Base-by-base conservation (phyloP, 2,797 vertebrate genomes). In the Nothura maculosa region DNA sequence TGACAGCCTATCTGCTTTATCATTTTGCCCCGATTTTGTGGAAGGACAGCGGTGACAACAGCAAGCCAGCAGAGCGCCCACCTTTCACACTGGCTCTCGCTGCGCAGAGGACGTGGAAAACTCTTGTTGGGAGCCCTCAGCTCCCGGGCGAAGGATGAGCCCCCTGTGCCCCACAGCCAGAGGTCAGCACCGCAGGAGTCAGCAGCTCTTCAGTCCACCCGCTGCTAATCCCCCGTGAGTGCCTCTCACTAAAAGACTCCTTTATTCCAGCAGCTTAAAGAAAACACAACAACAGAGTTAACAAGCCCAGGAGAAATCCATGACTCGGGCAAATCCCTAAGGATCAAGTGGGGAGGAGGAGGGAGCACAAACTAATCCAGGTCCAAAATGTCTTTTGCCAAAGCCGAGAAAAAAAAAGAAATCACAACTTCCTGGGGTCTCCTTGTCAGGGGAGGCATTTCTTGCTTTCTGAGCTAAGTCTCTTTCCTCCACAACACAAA, bases 271-370 rank as follows among this genome's bases (percentile, higher is more conserved):
- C 66, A 60, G 79, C 67, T 90, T 68, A 75, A 93, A 86, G 95
- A 95, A 86, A 96, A 83, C 87, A 81, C 9, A 93, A 95, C 32
- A 97, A 90, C 84, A 86, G 84, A 96, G 82, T 97, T 97, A 97
- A 96, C 96, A 97, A 97, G 68, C 91, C 96, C 86, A 67, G 92
- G 48, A 95, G 94, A 98, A 97, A 97, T 94, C 93, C 93, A 97
- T 96, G 96, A 97, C 85, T 97, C 84, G 57, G 93, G 92, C 94
- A 97, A 97, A 96, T 96, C 94, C 93, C 96, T 87, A 92, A 96
- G 94, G 95, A 96, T 94, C 95, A 96, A 97, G 88, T 86, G 60
- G 81, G 60, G 85, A 81, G 77, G 68, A 87, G 89, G 79, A 87
- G 81, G 88, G 88, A 95, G 91, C 48, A 69, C 43, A 87, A 94